Evolutionary conservation across 1,140 invertebrate species (phyloP), one percentile per base, ranked within the genome.

Genomic region (Nephotettix cincticeps): DNA sequence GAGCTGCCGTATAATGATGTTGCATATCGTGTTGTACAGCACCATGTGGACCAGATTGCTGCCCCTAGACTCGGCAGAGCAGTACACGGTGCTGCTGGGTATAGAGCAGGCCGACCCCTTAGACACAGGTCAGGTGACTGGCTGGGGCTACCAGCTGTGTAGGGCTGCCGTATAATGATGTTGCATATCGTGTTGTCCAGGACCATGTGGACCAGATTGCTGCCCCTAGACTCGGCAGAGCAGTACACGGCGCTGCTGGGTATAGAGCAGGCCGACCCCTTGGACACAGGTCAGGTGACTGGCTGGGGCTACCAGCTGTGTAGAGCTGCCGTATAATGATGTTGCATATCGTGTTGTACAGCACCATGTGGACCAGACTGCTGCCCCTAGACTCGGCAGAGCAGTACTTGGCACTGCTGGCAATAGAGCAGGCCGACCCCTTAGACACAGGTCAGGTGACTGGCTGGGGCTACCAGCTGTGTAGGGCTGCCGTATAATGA

Each of bases 161-260:
- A 25, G 28, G n/a, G n/a, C n/a, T n/a, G n/a, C n/a, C n/a, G n/a
- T n/a, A n/a, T n/a, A n/a, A n/a, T n/a, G n/a, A n/a, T n/a, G n/a
- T n/a, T n/a, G n/a, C n/a, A n/a, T n/a, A n/a, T n/a, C n/a, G n/a
- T n/a, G n/a, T n/a, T n/a, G 17, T 40, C 6, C 47, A n/a, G n/a
- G 72, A 75, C 80, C 74, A 82, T 85, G 66, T 81, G 81, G 81
- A 80, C 80, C 36, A 77, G 71, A 56, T 71, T 81, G 51, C 69
- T 81, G 9, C 86, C 86, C 2, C 86, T 86, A 75, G 89, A 90
- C 65, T 86, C 84, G 0, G 82, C 86, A 11, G 89, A 91, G 72
- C 81, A 88, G 68, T 88, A 89, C 51, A 90, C 87, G 73, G 89
- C 90, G 1, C 78, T 90, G n/a, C 80, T 93, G 67, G 88, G 87